These are phyloP conservation scores for Choreutis nemorana DNA, from an alignment of 2,888 invertebrate genomes.

Conservation along the genomic window DNA sequence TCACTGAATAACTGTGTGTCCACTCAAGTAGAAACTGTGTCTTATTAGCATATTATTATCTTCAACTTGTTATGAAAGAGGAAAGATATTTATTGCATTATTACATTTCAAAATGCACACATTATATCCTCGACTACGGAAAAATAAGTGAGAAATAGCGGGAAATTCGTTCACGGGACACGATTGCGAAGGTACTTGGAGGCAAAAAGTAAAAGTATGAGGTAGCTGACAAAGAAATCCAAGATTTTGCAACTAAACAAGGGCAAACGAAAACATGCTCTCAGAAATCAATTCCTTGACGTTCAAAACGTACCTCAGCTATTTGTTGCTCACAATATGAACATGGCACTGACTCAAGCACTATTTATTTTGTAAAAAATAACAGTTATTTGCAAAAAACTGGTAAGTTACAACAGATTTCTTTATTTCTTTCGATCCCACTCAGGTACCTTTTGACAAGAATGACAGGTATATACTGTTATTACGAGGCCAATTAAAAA, in stretches of 20 bases:
- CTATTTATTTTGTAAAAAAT: conserved; percentile 18
- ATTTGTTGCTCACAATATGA: conserved; percentile 2
- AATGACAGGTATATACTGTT: conserved; percentile 15
- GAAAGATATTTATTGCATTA: conserved; percentile 1
- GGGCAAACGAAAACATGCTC: conserved; percentile 52
- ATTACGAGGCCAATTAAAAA: conserved; percentile 28
- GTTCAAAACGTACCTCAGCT: conserved; percentile 3
- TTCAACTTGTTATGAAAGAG: conserved; percentile 7
- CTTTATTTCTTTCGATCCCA: conserved; percentile 10
- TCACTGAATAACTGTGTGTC: conserved; percentile 9
- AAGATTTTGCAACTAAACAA: conserved; percentile 55
- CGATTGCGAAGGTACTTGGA: conserved; percentile 17
- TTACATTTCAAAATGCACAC: conserved; percentile 10
- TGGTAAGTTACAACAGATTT: conserved; percentile 36
- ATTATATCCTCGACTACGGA: conserved; percentile 20
- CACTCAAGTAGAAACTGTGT: conserved; percentile 33
- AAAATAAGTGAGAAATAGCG: conserved; percentile 26
- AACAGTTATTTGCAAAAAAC: conserved; percentile 32
- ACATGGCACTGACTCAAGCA: conserved; percentile 13
- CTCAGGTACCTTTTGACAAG: conserved; percentile 18
- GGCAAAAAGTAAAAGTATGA: conserved; percentile 55
- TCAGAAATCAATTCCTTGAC: conserved; percentile 17
- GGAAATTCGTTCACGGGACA: conserved; percentile 22
- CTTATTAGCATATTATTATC: conserved; percentile 26
- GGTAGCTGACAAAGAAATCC: conserved; percentile 52